Conservation (phyloP, 2,888 invertebrate species). For the Drosophila affinis region DNA sequence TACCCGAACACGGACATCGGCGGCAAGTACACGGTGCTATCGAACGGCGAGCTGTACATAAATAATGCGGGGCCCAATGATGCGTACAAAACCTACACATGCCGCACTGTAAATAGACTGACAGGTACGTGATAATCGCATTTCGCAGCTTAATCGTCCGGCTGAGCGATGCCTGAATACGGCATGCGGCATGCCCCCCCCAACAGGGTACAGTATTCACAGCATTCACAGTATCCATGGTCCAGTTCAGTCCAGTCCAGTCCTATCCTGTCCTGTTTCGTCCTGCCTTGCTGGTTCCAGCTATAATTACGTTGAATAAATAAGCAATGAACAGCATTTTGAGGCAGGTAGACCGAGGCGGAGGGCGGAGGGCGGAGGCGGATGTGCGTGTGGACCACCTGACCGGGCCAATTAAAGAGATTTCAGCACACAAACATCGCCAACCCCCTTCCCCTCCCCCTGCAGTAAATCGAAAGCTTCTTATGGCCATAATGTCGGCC, state of each 20-base stretch:
- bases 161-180: slow-evolving; percentile 67
- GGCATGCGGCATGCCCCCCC: background rate
- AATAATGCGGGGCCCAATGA: slow-evolving; percentile 91
- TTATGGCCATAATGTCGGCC: background rate
- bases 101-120: slow-evolving; percentile 91
- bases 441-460: too few relatives aligned
- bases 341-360: background rate
- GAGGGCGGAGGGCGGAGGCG: background rate
- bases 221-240: too few relatives aligned
- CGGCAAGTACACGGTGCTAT: slow-evolving; percentile 90
- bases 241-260: background rate
- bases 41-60: slow-evolving; percentile 93
- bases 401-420: slow-evolving; percentile 20
- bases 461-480: background rate
- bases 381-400: slow-evolving; percentile 1
- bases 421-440: background rate
- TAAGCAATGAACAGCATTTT: slow-evolving; percentile 34
- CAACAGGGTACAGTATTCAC: too few relatives aligned
- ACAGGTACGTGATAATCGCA: slow-evolving; percentile 85
- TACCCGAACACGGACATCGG: slow-evolving; percentile 90
- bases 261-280: slow-evolving; percentile 7
- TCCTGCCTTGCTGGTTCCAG: slow-evolving; percentile 25
- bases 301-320: slow-evolving; percentile 53
- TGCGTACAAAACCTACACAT: slow-evolving; percentile 91
- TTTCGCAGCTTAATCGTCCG: slow-evolving; percentile 76